Percentiles rank a stretch among this genome's conserved stretches.
phyloP scores from a whole-genome alignment of 2,113 vertebrate genomes.

The Saimiri boliviensis region DNA sequence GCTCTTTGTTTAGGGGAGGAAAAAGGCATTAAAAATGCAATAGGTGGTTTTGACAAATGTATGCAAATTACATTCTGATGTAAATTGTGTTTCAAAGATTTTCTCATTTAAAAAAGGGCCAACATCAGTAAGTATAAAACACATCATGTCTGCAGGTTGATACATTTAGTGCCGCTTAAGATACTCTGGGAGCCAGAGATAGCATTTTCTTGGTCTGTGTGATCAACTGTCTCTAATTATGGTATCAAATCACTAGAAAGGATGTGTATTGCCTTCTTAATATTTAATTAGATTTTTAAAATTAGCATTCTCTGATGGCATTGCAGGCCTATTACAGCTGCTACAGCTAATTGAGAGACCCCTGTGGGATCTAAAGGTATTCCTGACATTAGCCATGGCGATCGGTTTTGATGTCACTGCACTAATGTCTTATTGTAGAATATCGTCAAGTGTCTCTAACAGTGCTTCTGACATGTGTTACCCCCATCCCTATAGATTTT shows the following conservation, averaged over 20 bases:
- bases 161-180: background rate
- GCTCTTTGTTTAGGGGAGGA: background rate
- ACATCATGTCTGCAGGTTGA: constrained; percentile 17
- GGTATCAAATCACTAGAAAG: constrained; percentile 51
- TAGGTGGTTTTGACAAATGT: constrained; percentile 50
- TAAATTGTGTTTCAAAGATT: constrained; percentile 60
- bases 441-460: background rate
- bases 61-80: constrained; percentile 56
- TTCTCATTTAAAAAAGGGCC: constrained; percentile 53
- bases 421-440: background rate
- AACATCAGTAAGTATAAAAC: constrained; percentile 28
- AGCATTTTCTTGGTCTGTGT: constrained; percentile 16
- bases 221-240: constrained; percentile 39
- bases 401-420: constrained; percentile 13
- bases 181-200: background rate
- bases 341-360: constrained; percentile 28
- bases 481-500: background rate
- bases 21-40: background rate
- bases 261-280: constrained; percentile 41
- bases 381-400: background rate
- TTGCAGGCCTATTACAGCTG: background rate
- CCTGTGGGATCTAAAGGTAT: background rate
- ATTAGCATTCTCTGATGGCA: background rate
- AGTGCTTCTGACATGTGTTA: background rate
- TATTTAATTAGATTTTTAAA: constrained; percentile 62